Percentiles rank a stretch among this genome's conserved stretches.
phyloP scores from a whole-genome alignment of 2,113 vertebrate genomes.

The Morone saxatilis region DNA sequence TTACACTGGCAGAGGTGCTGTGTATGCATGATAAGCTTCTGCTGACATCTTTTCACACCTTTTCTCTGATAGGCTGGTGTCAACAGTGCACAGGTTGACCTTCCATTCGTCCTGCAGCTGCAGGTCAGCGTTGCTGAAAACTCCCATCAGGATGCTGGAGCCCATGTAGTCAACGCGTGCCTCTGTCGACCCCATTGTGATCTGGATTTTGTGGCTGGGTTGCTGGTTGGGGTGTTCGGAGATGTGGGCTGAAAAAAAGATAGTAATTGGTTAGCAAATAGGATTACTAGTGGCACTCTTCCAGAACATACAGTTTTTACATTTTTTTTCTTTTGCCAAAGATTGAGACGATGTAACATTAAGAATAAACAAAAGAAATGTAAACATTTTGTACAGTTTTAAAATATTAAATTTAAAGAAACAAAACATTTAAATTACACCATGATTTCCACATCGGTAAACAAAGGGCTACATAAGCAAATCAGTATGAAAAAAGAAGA shows the following conservation, averaged over 20 bases:
- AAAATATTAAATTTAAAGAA: not conserved
- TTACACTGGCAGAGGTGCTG: not conserved
- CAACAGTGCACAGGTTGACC: slow-evolving; percentile 92
- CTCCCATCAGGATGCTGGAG: slow-evolving; percentile 98
- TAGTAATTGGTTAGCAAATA: not conserved
- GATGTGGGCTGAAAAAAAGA: slow-evolving; percentile 91
- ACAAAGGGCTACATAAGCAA: not conserved
- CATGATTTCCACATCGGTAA: not conserved
- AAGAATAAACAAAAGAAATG: not conserved
- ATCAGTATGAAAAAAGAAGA: not conserved
- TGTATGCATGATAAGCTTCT: not conserved
- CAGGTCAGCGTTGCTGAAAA: slow-evolving; percentile 98
- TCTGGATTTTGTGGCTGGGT: slow-evolving; percentile 97
- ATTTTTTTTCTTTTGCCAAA: not conserved
- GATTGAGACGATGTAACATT: not conserved
- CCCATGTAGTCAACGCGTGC: slow-evolving; percentile 99
- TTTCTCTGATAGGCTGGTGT: slow-evolving; percentile 94
- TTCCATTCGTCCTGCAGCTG: slow-evolving; percentile 99
- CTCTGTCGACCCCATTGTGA: slow-evolving; percentile 99
- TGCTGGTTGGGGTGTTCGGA: slow-evolving; percentile 98
- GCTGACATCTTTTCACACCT: slow-evolving; percentile 83
- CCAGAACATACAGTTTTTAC: not conserved
- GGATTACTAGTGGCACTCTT: not conserved
- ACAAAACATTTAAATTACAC: not conserved
- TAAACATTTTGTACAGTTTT: not conserved